A percentile compares a stretch with the other conserved stretches of the same genome.
These are phyloP conservation scores for Beaufortia kweichowensis DNA, from an alignment of 2,113 vertebrate species.

Conservation along the genomic window DNA sequence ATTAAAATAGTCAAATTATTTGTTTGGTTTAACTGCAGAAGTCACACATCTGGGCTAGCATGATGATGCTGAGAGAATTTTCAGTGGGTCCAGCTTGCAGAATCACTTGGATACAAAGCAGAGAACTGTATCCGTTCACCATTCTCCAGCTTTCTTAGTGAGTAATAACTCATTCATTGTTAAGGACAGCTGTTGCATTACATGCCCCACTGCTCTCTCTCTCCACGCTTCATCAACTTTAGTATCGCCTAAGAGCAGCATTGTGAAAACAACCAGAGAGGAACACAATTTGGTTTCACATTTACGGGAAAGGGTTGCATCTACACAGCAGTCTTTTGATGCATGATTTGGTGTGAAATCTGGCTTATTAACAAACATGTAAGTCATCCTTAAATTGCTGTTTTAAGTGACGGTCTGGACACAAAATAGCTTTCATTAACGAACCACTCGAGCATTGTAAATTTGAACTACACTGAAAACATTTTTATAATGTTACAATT, in stretches of 20 bases:
- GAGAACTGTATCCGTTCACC: background rate
- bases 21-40: too few species aligned
- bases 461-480: background rate
- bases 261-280: slow-evolving; percentile 30
- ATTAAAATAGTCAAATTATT: too few species aligned
- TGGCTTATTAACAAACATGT: background rate
- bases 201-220: slow-evolving; percentile 29
- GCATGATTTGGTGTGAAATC: background rate
- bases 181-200: slow-evolving; percentile 45
- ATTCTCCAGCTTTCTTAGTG: background rate
- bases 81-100: too few species aligned
- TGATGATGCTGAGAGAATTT: too few species aligned
- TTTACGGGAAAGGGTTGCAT: slow-evolving; percentile 46
- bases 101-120: too few species aligned
- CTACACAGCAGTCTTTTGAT: slow-evolving; percentile 1
- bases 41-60: too few species aligned
- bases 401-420: background rate
- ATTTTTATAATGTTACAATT: background rate
- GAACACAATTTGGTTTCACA: slow-evolving; percentile 51
- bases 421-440: background rate
- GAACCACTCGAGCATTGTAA: background rate
- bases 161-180: slow-evolving; percentile 18
- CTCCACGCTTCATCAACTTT: slow-evolving; percentile 39
- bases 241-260: slow-evolving; percentile 23
- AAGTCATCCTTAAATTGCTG: background rate